A percentile compares a stretch with the other conserved stretches of the same genome.
Evolutionary conservation across 2,113 vertebrate species (phyloP).

Genomic region (Capreolus pygargus): DNA sequence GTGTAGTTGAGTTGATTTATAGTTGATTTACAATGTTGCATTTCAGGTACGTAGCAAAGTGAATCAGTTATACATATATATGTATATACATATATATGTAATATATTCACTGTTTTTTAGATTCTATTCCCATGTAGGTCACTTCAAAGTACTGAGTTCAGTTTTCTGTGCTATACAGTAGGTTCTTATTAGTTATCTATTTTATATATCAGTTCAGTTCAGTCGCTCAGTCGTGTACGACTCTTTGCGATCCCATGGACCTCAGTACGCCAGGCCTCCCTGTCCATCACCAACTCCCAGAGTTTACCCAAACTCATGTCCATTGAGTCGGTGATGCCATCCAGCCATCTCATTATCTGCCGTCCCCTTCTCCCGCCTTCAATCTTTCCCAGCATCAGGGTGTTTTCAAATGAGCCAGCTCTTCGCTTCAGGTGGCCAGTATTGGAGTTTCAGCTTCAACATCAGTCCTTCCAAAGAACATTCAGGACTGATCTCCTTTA

Average conservation of each 20-base stretch:
- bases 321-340: neutral
- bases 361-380: neutral
- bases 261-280: neutral
- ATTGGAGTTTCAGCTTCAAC: neutral
- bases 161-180: neutral
- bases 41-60: neutral
- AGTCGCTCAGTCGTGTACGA: fast-evolving
- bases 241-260: neutral
- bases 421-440: neutral
- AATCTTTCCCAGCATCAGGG: neutral
- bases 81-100: neutral
- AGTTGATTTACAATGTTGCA: neutral
- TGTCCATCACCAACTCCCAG: neutral
- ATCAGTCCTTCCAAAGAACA: neutral
- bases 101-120: neutral
- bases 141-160: neutral
- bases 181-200: neutral
- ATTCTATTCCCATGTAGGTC: neutral
- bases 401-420: neutral
- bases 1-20: neutral
- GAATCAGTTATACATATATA: neutral
- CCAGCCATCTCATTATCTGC: neutral
- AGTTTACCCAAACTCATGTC: neutral
- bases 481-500: neutral
- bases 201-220: neutral